These are phyloP conservation scores for Galleria mellonella DNA, from an alignment of 1,140 invertebrate species.

Conservation along the genomic window DNA sequence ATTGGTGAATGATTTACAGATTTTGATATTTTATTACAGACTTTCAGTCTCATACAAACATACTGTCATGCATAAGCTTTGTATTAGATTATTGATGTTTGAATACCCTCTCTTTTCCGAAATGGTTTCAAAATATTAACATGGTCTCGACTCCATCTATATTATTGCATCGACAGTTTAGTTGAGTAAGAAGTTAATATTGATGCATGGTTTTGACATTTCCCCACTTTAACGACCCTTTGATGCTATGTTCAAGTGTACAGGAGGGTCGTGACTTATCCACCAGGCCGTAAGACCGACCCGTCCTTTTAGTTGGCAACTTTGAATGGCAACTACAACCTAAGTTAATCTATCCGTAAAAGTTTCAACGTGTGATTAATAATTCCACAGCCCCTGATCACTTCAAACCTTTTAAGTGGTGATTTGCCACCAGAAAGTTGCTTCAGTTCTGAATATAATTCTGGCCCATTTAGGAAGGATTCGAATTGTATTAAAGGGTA, in stretches of 20 bases:
- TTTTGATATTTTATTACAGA: too few species aligned
- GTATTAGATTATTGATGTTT: too few species aligned
- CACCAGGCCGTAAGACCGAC: conserved; percentile 6
- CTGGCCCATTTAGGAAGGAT: too few species aligned
- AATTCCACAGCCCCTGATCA: conserved; percentile 2
- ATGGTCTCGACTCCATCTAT: too few species aligned
- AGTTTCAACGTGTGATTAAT: conserved; percentile 23
- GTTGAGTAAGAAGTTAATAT: conserved; percentile 46
- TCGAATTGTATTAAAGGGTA: too few species aligned
- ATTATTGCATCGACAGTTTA: too few species aligned
- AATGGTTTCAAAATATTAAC: too few species aligned
- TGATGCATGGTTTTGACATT: conserved; percentile 49
- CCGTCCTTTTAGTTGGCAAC: conserved; percentile 27
- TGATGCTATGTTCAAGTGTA: conserved; percentile 10
- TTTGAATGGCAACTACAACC: conserved; percentile 19
- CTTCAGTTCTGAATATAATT: too few species aligned
- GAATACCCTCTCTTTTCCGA: too few species aligned
- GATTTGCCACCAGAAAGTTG: not conserved
- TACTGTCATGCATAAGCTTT: too few species aligned
- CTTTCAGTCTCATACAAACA: too few species aligned
- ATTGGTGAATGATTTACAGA: too few species aligned
- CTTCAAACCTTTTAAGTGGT: conserved; percentile 1
- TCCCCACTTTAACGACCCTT: conserved; percentile 41
- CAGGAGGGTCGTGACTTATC: conserved; percentile 11
- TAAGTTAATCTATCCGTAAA: conserved; percentile 13